Base-by-base conservation (phyloP, 2,888 invertebrate genomes). In the Dascillus cervinus region DNA sequence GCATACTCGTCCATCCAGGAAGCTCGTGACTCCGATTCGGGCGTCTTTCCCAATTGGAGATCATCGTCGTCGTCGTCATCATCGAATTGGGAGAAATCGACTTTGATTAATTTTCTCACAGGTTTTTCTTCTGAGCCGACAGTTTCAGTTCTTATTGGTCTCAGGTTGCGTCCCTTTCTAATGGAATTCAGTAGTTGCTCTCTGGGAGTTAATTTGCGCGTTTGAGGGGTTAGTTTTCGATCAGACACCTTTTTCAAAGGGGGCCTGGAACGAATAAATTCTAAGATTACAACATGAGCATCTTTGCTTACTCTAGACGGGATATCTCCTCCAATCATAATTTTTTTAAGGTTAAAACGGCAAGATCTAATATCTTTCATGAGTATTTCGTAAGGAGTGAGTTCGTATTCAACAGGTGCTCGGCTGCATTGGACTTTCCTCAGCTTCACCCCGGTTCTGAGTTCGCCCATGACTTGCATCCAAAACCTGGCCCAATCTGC, bases 401-500 rank as follows among this genome's bases (percentile, higher is more conserved):
- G 67, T 65, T 92, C 92, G 65, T 83, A 95, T 64, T 95, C 92
- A 39, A 87, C 82, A 4, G 85, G 84, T 6, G 83, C 76, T 53
- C 81, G 71, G 39, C 81, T 77, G 60, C 73, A 75, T 60, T 80
- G 79, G 13, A 86, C 81, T 66, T 94, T 94, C 70, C 92, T 94
- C 61, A 96, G 71, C 61, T 91, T 84, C 4, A 95, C 92, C 12
- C 95, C 95, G 62, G 83, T 82, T 29, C 95, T 71, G 36, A 96
- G 71, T 62, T 95, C 89, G 44, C 84, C 82, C 61, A 95, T 92
- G 23, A 95, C 91, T 20, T 92, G 91, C 62, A 90, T 82, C 92
- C 92, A 92, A 65, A 95, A 83, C 56, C 90, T 78, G 46, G 94
- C 92, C 92, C 94, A 94, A 67, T 94, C 92, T 45, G 81, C 81